phyloP scores from a whole-genome alignment of 2,888 invertebrate genomes.

The Bhutanitis thaidina region DNA sequence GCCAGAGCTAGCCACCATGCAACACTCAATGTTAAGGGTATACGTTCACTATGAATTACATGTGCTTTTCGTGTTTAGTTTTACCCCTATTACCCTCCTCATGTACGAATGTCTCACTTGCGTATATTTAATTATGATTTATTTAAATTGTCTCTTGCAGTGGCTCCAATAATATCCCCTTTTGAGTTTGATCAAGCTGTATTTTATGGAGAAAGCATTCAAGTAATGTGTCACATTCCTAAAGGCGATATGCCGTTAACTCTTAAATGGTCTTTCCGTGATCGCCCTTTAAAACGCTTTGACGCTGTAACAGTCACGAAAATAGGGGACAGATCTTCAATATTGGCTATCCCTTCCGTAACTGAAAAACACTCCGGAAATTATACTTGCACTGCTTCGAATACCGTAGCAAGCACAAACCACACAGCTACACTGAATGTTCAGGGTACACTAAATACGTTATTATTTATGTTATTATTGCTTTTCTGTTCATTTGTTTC shows the following conservation, averaged over 20 bases:
- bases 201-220: constrained; percentile 80
- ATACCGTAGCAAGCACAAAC: constrained; percentile 82
- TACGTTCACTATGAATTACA: constrained; percentile 47
- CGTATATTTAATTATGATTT: constrained; percentile 17
- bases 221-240: constrained; percentile 78
- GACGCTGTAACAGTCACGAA: constrained; percentile 74
- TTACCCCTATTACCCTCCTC: constrained; percentile 25
- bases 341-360: constrained; percentile 83
- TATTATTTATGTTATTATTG: constrained; percentile 40
- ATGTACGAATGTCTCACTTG: constrained; percentile 3
- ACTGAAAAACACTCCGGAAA: constrained; percentile 85
- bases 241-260: constrained; percentile 87
- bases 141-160: constrained; percentile 53
- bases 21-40: constrained; percentile 83
- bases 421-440: constrained; percentile 83
- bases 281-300: constrained; percentile 62
- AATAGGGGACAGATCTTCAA: constrained; percentile 81
- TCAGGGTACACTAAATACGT: constrained; percentile 78
- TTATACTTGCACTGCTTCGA: constrained; percentile 87
- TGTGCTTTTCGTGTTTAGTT: constrained; percentile 52
- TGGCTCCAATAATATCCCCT: constrained; percentile 80
- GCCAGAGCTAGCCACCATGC: constrained; percentile 81
- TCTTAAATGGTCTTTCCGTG: constrained; percentile 85
- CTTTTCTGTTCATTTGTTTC: constrained; percentile 37
- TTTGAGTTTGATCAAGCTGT: constrained; percentile 79